Conservation (phyloP, 2,888 invertebrate species). For the Deroplatys truncata region DNA sequence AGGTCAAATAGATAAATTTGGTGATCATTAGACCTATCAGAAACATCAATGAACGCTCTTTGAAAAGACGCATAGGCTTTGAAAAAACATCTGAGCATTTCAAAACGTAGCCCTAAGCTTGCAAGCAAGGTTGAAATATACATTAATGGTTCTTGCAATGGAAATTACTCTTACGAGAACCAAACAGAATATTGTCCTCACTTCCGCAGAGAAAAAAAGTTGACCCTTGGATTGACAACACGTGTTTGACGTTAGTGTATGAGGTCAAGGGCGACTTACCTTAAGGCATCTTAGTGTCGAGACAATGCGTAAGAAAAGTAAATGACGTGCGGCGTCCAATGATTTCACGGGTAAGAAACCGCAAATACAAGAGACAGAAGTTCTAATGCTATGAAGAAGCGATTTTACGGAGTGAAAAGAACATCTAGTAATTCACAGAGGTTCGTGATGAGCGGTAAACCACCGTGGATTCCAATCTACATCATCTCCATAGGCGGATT, state of each 20-base stretch:
- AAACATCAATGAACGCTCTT: neutral
- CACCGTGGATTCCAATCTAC: too few relatives aligned
- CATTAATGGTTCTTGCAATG: too few relatives aligned
- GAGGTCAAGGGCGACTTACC: neutral
- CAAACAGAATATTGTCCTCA: neutral
- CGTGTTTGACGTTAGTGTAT: neutral
- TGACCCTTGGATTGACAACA: neutral
- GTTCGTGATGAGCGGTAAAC: neutral
- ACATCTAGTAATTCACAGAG: neutral
- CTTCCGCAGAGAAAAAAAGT: neutral
- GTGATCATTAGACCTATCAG: neutral
- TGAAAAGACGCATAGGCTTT: neutral
- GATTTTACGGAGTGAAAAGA: neutral
- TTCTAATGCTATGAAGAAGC: neutral
- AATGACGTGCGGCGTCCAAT: neutral
- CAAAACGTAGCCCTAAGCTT: neutral
- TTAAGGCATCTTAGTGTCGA: neutral
- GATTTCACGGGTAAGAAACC: neutral
- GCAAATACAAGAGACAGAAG: neutral
- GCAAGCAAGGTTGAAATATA: too few relatives aligned
- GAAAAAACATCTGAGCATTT: neutral
- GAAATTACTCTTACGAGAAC: neutral
- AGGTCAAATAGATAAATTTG: neutral
- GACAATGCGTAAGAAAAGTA: neutral
- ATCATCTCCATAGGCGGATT: too few relatives aligned